Conservation (phyloP, 2,797 vertebrate species). For the Strix occidentalis region DNA sequence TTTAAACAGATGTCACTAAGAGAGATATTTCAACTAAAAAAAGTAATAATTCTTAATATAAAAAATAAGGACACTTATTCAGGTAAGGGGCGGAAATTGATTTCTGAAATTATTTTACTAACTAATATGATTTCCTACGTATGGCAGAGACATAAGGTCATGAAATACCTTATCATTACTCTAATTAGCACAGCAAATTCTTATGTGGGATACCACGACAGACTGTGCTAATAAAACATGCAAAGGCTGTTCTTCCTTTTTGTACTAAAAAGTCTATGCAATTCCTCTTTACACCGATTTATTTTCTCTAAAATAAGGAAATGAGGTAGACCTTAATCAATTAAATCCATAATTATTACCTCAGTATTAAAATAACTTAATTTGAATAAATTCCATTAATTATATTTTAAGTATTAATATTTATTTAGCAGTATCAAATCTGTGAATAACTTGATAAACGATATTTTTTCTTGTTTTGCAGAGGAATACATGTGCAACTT, state of each 20-base stretch:
- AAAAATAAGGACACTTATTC: neutral
- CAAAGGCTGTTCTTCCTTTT: neutral
- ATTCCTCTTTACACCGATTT: neutral
- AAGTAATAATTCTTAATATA: neutral
- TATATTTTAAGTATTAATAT: neutral
- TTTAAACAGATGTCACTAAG: neutral
- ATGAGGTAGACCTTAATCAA: neutral
- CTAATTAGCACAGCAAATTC: neutral
- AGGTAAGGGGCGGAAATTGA: neutral
- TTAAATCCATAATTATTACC: neutral
- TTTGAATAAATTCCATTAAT: neutral
- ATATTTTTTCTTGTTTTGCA: neutral
- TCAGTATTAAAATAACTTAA: rapidly evolving
- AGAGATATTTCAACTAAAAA: neutral
- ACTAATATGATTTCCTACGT: neutral
- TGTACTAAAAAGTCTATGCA: neutral
- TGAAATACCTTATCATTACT: neutral
- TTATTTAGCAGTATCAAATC: neutral
- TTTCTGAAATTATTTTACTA: neutral
- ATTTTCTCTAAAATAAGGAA: neutral
- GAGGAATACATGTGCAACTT: neutral
- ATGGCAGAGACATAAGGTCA: neutral
- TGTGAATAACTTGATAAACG: neutral
- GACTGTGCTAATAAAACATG: neutral
- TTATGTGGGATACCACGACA: neutral